Evolutionary conservation across 2,113 vertebrate species (phyloP).

Genomic region (Eudyptes chrysolophus): DNA sequence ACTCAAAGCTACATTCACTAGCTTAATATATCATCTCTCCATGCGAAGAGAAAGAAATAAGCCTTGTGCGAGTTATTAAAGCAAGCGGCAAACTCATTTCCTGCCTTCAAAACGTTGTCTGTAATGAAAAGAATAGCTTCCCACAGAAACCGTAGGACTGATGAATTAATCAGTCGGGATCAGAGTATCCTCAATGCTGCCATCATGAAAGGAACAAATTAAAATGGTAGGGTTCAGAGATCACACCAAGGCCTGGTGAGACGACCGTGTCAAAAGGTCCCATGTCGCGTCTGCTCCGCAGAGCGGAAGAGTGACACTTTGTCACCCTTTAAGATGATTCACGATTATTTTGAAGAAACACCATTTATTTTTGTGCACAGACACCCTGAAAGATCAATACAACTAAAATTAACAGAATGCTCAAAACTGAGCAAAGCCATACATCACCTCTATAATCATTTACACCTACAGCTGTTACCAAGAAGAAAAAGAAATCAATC

Average conservation of each 20-base stretch:
- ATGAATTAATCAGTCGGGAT: slow-evolving; percentile 11
- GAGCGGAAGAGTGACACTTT: not conserved
- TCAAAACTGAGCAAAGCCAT: slow-evolving; percentile 1
- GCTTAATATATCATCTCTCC: not conserved
- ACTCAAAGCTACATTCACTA: not conserved
- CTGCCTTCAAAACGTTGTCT: slow-evolving; percentile 7
- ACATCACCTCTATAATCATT: slow-evolving; percentile 3
- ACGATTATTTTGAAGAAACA: not conserved
- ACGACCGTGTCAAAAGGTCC: not conserved
- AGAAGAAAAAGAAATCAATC: slow-evolving; percentile 13
- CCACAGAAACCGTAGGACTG: not conserved
- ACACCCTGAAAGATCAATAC: not conserved
- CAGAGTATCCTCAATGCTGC: not conserved
- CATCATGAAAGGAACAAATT: slow-evolving; percentile 29
- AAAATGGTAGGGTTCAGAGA: slow-evolving; percentile 23
- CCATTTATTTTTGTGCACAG: slow-evolving; percentile 30
- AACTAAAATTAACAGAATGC: slow-evolving; percentile 15
- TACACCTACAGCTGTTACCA: slow-evolving; percentile 21
- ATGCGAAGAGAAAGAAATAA: slow-evolving; percentile 1
- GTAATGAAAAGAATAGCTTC: slow-evolving; percentile 20
- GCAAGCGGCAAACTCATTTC: not conserved
- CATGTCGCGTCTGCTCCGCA: not conserved
- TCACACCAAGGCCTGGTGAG: not conserved
- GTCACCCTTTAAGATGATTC: not conserved
- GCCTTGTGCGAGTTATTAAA: not conserved